Conservation (phyloP, 2,797 vertebrate species). For the Thunnus albacares region DNA sequence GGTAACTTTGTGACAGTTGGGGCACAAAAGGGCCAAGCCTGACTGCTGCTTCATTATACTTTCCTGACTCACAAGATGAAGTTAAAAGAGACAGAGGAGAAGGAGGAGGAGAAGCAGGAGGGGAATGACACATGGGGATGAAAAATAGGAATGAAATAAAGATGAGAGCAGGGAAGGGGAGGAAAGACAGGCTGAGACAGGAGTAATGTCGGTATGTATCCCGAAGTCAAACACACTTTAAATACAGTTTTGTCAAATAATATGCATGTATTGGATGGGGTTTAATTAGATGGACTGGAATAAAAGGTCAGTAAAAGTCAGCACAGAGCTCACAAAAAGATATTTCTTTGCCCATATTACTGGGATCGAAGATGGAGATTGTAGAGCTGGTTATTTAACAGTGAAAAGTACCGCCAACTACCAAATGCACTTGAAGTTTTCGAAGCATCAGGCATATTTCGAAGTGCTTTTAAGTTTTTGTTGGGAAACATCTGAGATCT, state of each 20-base stretch:
- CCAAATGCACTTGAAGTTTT: not conserved
- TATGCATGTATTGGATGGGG: not conserved
- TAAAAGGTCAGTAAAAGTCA: not conserved
- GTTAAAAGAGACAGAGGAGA: constrained; percentile 27
- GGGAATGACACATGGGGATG: not conserved
- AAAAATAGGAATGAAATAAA: constrained; percentile 19
- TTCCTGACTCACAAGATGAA: constrained; percentile 26
- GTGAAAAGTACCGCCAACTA: too few species aligned
- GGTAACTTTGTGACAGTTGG: constrained; percentile 54
- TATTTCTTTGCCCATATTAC: not conserved
- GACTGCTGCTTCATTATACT: constrained; percentile 65
- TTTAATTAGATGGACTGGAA: constrained; percentile 1
- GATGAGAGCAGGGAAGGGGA: not conserved
- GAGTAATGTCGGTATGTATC: not conserved
- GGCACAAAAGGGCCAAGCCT: constrained; percentile 52
- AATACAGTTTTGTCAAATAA: not conserved
- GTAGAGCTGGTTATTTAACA: too few species aligned
- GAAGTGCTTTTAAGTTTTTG: too few species aligned
- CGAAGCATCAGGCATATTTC: too few species aligned
- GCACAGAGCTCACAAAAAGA: not conserved
- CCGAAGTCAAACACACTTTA: not conserved
- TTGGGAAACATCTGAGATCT: not conserved
- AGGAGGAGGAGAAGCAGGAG: not conserved
- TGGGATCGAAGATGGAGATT: not conserved
- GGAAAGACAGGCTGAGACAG: not conserved